These are phyloP conservation scores for Drosophila albomicans DNA, from an alignment of 1,140 invertebrate genomes.

Conservation along the genomic window DNA sequence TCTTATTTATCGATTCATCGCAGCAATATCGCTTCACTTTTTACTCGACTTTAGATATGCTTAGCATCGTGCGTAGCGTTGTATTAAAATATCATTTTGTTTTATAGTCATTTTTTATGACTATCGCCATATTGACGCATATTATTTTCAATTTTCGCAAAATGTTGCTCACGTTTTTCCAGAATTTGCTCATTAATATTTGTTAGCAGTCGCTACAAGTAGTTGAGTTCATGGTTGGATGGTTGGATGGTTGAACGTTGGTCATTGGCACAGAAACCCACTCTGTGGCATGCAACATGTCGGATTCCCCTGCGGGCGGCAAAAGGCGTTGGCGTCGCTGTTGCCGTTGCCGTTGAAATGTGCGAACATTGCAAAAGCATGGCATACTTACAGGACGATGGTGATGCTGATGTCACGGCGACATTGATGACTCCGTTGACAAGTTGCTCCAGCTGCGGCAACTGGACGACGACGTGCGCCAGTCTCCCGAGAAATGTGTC, in stretches of 20 bases:
- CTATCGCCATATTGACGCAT: slow-evolving; percentile 37
- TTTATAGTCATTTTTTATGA: slow-evolving; percentile 44
- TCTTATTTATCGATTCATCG: no score
- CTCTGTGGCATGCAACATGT: slow-evolving; percentile 55
- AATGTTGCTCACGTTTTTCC: slow-evolving; percentile 59
- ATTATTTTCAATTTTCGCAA: slow-evolving; percentile 71
- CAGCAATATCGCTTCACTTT: no score
- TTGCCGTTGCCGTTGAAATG: slow-evolving; percentile 32
- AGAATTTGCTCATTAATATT: slow-evolving; percentile 74
- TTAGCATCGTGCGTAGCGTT: not conserved
- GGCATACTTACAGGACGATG: slow-evolving; percentile 70
- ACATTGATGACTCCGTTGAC: slow-evolving; percentile 82
- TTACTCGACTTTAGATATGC: not conserved
- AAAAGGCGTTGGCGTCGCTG: not conserved
- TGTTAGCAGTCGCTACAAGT: slow-evolving; percentile 54
- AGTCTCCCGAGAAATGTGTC: slow-evolving; percentile 78
- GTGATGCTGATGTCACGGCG: slow-evolving; percentile 64
- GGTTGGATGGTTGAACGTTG: slow-evolving; percentile 20
- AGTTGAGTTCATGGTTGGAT: not conserved
- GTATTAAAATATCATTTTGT: slow-evolving; percentile 22
- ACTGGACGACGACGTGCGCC: slow-evolving; percentile 59
- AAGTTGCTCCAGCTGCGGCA: slow-evolving; percentile 55
- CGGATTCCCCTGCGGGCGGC: slow-evolving; percentile 11
- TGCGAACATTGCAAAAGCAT: slow-evolving; percentile 76
- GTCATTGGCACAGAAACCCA: slow-evolving; percentile 63